Conservation (phyloP, 2,888 invertebrate genomes). For the Lasioglossum marginatum region DNA sequence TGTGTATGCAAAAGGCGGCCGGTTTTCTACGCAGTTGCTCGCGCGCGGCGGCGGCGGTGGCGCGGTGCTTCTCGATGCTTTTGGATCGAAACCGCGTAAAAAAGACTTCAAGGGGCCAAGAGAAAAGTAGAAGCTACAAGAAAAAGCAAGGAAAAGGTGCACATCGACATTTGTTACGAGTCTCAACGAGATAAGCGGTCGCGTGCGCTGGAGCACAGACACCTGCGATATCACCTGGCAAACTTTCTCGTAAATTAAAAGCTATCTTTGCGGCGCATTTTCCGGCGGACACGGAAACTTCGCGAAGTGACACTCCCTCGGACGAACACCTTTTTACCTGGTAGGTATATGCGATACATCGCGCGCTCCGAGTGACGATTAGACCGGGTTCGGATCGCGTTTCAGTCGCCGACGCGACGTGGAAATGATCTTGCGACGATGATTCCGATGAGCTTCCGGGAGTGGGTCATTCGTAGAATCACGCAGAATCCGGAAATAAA, state of each 20-base stretch:
- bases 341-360: neutral
- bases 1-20: conserved; percentile 63
- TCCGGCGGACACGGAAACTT: conserved; percentile 4
- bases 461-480: no score
- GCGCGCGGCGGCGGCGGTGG: neutral
- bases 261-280: conserved; percentile 36
- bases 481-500: neutral
- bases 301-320: neutral
- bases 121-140: neutral
- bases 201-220: conserved; percentile 42
- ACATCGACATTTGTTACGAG: conserved; percentile 14
- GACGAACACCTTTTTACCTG: neutral
- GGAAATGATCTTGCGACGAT: neutral
- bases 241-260: conserved; percentile 68
- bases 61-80: neutral
- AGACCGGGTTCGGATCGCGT: neutral
- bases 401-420: neutral
- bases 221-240: conserved; percentile 78
- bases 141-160: neutral
- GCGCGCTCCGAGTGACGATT: neutral
- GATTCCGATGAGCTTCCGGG: no score
- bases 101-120: neutral
- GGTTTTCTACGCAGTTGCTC: conserved; percentile 63
- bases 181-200: conserved; percentile 33
- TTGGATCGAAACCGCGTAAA: neutral